Base-by-base conservation (phyloP, 1,140 invertebrate genomes). In the Metopolophium dirhodum region DNA sequence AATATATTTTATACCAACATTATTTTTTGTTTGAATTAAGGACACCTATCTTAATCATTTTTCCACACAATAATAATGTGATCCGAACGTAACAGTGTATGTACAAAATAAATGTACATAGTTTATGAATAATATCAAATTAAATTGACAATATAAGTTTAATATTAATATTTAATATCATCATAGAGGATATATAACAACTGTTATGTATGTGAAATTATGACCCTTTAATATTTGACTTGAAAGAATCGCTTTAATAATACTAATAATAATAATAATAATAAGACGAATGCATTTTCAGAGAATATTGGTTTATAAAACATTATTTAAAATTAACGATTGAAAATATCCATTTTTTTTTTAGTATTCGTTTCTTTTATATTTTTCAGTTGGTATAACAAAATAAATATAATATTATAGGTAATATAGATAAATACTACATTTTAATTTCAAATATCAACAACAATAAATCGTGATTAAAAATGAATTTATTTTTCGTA, bases 401-500 rank as follows among this genome's bases (percentile, higher is more conserved):
- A 22, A 41, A 90, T 49, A 41, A 90, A 90, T n/a, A 7, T 26
- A 41, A 41, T 90, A 90, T 30, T 14, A 35, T 51, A 41, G 41
- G 41, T 41, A 49, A 37, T 82, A 82, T 82, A 35, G n/a, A 47
- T 88, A 49, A 23, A 8, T 35, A 41, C 35, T 41, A 9, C 9
- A 37, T 57, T 41, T 37, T 37, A 41, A 37, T 41, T 61, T 54
- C 9, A 26, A 51, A 49, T n/a, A 57, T 22, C 35, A 61, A 23
- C 30, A n/a, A 90, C 23, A 90, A 68, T 68, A 61, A 30, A 61
- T 90, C 7, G 11, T 20, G 37, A 90, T 68, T 45, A 57, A 61
- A 90, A 90, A 35, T 61, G 23, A 37, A 90, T 90, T 90, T 8
- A 45, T 61, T 90, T 90, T 45, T 47, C 8, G 61, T 90, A 47